A percentile compares a stretch with the other conserved stretches of the same genome.
Evolutionary conservation across 2,797 vertebrate species (phyloP).

Genomic region (Eulemur rubriventer): DNA sequence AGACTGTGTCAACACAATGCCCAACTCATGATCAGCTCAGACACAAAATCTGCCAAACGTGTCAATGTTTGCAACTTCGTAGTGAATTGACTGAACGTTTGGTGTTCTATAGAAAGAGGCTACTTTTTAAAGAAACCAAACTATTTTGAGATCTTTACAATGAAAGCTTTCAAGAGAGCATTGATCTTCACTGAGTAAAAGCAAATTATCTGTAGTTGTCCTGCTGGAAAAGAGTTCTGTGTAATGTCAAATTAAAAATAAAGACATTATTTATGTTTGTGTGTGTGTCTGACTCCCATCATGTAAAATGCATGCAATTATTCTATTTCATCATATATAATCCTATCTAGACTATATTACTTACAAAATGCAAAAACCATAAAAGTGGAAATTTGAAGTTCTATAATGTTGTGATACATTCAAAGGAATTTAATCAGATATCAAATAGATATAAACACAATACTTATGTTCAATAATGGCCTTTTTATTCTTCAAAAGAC

Average conservation of each 20-base stretch:
- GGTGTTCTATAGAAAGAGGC: not conserved
- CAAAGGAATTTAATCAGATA: not conserved
- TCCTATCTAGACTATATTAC: not conserved
- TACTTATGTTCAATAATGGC: not conserved
- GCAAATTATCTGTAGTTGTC: not conserved
- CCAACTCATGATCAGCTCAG: not conserved
- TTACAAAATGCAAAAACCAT: not conserved
- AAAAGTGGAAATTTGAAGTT: not conserved
- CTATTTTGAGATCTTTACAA: not conserved
- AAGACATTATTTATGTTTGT: not conserved
- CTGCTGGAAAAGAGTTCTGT: not conserved
- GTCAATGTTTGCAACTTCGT: not conserved
- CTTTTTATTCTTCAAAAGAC: conserved; percentile 8
- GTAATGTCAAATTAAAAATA: not conserved
- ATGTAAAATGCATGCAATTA: not conserved
- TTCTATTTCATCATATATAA: not conserved
- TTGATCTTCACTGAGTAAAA: not conserved
- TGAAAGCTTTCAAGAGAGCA: not conserved
- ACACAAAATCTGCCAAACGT: not conserved
- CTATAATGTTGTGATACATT: not conserved
- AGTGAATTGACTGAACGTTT: not conserved
- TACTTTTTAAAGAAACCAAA: conserved; percentile 26
- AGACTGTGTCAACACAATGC: not conserved
- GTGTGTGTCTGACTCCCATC: not conserved
- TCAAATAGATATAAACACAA: not conserved